Percentiles rank a stretch among this genome's conserved stretches.
These are phyloP conservation scores for Drosophila eugracilis DNA, from an alignment of 1,140 invertebrate genomes.

Conservation along the genomic window DNA sequence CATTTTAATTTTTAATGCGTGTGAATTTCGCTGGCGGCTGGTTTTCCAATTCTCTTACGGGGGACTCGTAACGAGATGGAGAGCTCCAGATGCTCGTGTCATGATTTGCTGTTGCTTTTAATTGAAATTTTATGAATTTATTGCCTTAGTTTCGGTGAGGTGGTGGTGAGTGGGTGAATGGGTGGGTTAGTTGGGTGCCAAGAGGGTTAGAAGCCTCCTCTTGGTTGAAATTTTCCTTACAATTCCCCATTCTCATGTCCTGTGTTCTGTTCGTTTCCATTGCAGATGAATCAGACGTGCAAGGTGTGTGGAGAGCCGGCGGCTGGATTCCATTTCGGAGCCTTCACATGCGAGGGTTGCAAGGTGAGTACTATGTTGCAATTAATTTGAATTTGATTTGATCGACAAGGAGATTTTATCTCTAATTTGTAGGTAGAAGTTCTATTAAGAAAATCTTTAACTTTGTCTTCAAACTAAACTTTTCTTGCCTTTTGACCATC, in stretches of 20 bases:
- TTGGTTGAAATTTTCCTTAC: not conserved
- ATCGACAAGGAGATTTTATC: not conserved
- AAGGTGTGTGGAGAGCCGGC: conserved; percentile 94
- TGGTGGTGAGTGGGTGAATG: conserved; percentile 5
- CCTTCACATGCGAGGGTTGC: conserved; percentile 96
- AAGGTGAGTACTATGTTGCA: conserved; percentile 87
- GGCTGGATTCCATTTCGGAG: conserved; percentile 95
- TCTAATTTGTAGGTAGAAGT: not conserved
- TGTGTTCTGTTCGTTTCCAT: conserved; percentile 48
- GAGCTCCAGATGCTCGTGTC: conserved; percentile 70
- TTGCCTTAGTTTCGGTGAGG: conserved; percentile 61
- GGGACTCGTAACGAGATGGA: conserved; percentile 29
- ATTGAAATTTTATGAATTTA: conserved; percentile 84
- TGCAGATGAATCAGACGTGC: conserved; percentile 92
- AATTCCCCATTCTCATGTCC: conserved; percentile 53
- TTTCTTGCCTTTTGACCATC: conserved; percentile 10
- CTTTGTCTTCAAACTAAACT: too few species aligned
- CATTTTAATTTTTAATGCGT: conserved; percentile 84
- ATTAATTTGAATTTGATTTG: conserved; percentile 3
- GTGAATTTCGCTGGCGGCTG: conserved; percentile 81
- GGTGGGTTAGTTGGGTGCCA: not conserved
- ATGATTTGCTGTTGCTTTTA: conserved; percentile 84
- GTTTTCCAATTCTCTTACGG: conserved; percentile 10
- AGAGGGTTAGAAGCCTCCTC: not conserved
- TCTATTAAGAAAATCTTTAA: too few species aligned